Evolutionary conservation across 2,797 vertebrate species (phyloP), one percentile per base, ranked within the genome.

Genomic region (Acrossocheilus fasciatus): DNA sequence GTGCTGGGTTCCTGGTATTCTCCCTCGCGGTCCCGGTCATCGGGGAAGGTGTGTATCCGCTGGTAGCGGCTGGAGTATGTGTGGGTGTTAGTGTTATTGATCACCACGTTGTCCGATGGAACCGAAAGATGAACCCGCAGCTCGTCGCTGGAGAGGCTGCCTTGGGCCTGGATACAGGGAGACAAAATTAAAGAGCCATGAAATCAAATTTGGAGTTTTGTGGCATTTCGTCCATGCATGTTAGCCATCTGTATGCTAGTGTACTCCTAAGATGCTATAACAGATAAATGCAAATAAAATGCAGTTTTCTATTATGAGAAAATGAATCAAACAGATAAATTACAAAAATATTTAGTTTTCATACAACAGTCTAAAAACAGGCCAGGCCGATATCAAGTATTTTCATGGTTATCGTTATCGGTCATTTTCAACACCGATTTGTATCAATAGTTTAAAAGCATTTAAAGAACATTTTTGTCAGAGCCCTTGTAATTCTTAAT

Each of bases 51-150:
- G 87, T 96, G 95, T 85, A 97, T 97, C 83, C 97, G 95, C 91
- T 97, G 96, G 75, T 98, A 98, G 77, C 96, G 96, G 85, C 96
- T 97, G 0, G 95, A 96, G 91, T 97, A 96, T 80, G 95, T 97
- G 87, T 97, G 97, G 0, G 96, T 97, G 93, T 98, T 98, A 93
- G 96, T 97, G 93, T 98, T 98, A 94, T 99, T 98, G 94, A 98
- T 98, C 91, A 98, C 97, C 39, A 99, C 96, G 7, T 98, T 97
- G 91, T 98, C 97, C 0, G 95, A 94, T 0, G 98, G 97, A 52
- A 97, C 96, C 0, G 98, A 98, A 50, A 99, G 96, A 86, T 97
- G 97, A 80, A 98, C 97, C 0, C 97, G 96, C 80, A 99, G 95
- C 93, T 98, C 97, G 0, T 97, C 97, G 1, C 96, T 95, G 5